Base-by-base conservation (phyloP, 2,113 vertebrate species). In the Hydropotes inermis region DNA sequence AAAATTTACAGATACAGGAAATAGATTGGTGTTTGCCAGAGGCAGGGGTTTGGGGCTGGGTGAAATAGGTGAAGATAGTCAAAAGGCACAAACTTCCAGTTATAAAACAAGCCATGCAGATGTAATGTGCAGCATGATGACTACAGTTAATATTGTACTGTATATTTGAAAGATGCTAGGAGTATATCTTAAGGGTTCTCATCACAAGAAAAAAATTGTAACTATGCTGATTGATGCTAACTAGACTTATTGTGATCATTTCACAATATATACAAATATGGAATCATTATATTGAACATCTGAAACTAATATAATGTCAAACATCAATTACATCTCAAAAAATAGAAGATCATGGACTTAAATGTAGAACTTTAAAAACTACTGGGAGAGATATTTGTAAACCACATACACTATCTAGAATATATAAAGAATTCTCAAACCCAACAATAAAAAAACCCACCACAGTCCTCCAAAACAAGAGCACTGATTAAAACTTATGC, bases 311-410 rank as follows among this genome's bases (percentile, higher is more conserved):
- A 30, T 39, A 36, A 28, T 45, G 54, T 43, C 58, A 33, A 28
- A 58, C 25, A 39, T 87, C 43, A 52, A 60, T 57, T 50, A 60
- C 7, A 57, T 60, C 33, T 83, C 54, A 76, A 67, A 76, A 76
- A 96, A 92, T 61, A 92, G 89, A 25, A 28, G 7, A 36, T 55
- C 67, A 94, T 25, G 8, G 19, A 96, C 21, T 61, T 89, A 85
- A 83, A 74, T 81, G 10, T 87, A 87, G 54, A 89, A 96, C 27
- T 50, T 89, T 64, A 91, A 92, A 94, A 94, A 67, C 87, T 78
- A 70, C 15, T n/a, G 13, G 47, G 16, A 78, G 52, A 93, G 87
- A 87, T 33, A 95, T 78, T 57, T 84, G 28, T 76, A 87, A 96
- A 45, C 23, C 36, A 85, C 21, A 74, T 50, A 55, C 30, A 94